These are phyloP conservation scores for Scylla paramamosain DNA, from an alignment of 1,140 invertebrate genomes.

Conservation along the genomic window DNA sequence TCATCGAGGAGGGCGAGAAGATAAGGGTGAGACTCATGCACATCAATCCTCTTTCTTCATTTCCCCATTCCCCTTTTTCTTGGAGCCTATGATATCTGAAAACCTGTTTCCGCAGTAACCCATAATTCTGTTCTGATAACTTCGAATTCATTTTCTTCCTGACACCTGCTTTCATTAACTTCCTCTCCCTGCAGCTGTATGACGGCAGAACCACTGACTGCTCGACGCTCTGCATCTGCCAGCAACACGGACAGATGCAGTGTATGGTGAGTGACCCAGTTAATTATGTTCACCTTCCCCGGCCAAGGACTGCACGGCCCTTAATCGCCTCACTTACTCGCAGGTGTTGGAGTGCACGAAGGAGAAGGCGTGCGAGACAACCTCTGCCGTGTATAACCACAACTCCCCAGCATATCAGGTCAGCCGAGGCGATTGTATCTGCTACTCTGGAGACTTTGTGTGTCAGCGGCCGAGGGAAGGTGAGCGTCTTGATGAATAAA, in stretches of 20 bases:
- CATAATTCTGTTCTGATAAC: not conserved
- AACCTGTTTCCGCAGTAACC: not conserved
- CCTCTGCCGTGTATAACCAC: conserved; percentile 91
- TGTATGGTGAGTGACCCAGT: conserved; percentile 25
- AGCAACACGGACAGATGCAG: not conserved
- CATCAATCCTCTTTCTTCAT: not conserved
- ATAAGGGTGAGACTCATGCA: conserved; percentile 53
- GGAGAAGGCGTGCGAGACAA: conserved; percentile 90
- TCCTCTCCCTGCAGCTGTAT: not conserved
- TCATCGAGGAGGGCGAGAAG: conserved; percentile 46
- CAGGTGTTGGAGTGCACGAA: conserved; percentile 88
- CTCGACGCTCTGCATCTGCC: conserved; percentile 38
- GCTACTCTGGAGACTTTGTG: conserved; percentile 93
- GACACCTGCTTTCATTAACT: not conserved
- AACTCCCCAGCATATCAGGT: conserved; percentile 93
- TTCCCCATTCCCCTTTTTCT: not conserved
- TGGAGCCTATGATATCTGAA: not conserved
- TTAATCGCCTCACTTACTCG: not conserved
- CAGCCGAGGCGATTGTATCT: conserved; percentile 91
- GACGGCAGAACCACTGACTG: conserved; percentile 17
- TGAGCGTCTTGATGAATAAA: not conserved
- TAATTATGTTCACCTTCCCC: not conserved
- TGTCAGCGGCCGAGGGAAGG: conserved; percentile 90
- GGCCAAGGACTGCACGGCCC: not conserved
- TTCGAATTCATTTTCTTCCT: not conserved